Evolutionary conservation across 2,888 invertebrate genomes (phyloP).

Genomic region (Scaptomyza flava): DNA sequence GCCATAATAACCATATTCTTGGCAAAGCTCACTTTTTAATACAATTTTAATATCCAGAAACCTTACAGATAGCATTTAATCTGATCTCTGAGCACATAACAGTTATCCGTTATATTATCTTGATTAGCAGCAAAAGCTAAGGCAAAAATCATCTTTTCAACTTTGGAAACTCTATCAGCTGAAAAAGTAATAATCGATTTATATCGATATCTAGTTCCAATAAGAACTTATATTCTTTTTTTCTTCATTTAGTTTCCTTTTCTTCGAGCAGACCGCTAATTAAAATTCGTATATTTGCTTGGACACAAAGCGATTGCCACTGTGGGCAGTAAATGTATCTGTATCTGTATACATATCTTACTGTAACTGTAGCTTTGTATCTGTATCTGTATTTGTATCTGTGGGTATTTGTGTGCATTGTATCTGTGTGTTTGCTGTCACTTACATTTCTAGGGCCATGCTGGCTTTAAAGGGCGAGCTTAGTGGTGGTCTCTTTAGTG

Average conservation of each 20-base stretch:
- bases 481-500: neutral
- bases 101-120: neutral
- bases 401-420: slow-evolving; percentile 10
- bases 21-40: too few relatives aligned
- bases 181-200: neutral
- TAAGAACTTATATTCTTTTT: neutral
- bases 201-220: neutral
- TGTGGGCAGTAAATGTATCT: slow-evolving; percentile 12
- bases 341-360: slow-evolving; percentile 2
- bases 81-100: neutral
- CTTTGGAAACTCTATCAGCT: neutral
- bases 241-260: slow-evolving; percentile 3
- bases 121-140: slow-evolving; percentile 1
- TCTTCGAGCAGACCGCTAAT: slow-evolving; percentile 30
- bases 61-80: neutral
- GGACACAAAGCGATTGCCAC: slow-evolving; percentile 38
- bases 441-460: slow-evolving; percentile 62
- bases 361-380: slow-evolving; percentile 17
- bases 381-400: slow-evolving; percentile 10
- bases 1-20: slow-evolving; percentile 27
- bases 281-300: slow-evolving; percentile 51
- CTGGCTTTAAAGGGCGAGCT: slow-evolving; percentile 20
- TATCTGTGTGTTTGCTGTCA: slow-evolving; percentile 34
- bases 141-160: neutral
- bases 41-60: neutral